Evolutionary conservation across 2,113 vertebrate species (phyloP).

Genomic region (Nothocercus nigrocapillus): DNA sequence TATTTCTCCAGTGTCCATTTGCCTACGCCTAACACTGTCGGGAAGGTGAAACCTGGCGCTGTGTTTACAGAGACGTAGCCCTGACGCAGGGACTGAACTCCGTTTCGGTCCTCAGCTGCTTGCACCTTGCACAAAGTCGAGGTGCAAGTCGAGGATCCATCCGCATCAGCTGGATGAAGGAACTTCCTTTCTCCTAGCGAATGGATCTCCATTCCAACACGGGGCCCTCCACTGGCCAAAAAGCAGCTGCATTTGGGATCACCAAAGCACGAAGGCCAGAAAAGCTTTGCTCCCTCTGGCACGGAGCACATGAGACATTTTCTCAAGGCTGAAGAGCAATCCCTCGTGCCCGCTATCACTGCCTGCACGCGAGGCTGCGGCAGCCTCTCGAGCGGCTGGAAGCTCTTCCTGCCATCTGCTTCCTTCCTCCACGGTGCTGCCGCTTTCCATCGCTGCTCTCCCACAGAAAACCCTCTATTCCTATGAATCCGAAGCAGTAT

Average conservation of each 20-base stretch:
- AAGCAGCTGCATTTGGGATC: not conserved
- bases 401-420: conserved; percentile 62
- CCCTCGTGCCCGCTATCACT: conserved; percentile 7
- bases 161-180: not conserved
- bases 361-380: conserved; percentile 25
- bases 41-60: not conserved
- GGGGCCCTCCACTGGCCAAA: not conserved
- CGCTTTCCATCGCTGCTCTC: not conserved
- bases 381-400: conserved; percentile 60
- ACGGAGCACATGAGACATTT: not conserved
- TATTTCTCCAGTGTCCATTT: not conserved
- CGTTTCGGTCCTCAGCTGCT: not conserved
- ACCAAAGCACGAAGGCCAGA: not conserved
- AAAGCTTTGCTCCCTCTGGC: not conserved
- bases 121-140: not conserved
- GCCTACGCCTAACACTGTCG: not conserved
- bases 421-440: conserved; percentile 42
- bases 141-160: too few species aligned
- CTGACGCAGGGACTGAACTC: not conserved
- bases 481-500: not conserved
- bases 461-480: not conserved
- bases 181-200: not conserved
- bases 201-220: not conserved
- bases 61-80: not conserved
- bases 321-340: not conserved